phyloP scores from a whole-genome alignment of 2,797 vertebrate genomes.

The Tragelaphus oryx region DNA sequence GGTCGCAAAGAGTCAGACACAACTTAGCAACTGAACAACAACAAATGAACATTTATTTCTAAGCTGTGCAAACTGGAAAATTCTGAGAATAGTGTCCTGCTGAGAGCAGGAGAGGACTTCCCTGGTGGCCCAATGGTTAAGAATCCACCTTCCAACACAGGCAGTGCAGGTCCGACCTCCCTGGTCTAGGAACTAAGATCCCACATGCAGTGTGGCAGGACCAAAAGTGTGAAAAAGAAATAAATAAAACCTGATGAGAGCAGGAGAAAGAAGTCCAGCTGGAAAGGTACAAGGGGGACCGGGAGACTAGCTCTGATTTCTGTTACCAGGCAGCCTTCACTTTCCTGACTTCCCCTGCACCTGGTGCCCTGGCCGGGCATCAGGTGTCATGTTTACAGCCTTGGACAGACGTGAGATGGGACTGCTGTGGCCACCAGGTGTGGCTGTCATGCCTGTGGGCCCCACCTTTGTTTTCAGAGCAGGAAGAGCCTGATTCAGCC shows the following conservation, averaged over 20 bases:
- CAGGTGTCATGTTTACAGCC: not conserved
- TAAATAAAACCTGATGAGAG: not conserved
- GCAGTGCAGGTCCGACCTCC: not conserved
- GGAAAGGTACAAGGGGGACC: not conserved
- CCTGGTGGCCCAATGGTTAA: not conserved
- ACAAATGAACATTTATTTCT: not conserved
- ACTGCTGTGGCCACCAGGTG: not conserved
- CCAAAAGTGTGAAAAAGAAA: not conserved
- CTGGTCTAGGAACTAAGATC: not conserved
- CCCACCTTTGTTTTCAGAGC: not conserved
- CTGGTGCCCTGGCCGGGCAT: not conserved
- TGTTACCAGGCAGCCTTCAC: not conserved
- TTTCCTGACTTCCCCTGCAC: not conserved
- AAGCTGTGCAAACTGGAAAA: not conserved
- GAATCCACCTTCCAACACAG: not conserved
- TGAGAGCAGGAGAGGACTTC: not conserved
- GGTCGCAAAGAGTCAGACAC: not conserved
- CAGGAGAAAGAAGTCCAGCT: not conserved
- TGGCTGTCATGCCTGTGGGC: not conserved
- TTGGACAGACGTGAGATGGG: rapidly evolving
- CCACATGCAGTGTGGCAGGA: not conserved
- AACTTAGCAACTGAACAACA: not conserved
- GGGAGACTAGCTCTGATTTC: rapidly evolving
- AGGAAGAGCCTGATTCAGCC: not conserved
- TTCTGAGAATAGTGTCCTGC: not conserved